Percentiles rank a stretch among this genome's conserved stretches.
phyloP scores from a whole-genome alignment of 64 coral and sea anemone genomes.

The Porites lutea region DNA sequence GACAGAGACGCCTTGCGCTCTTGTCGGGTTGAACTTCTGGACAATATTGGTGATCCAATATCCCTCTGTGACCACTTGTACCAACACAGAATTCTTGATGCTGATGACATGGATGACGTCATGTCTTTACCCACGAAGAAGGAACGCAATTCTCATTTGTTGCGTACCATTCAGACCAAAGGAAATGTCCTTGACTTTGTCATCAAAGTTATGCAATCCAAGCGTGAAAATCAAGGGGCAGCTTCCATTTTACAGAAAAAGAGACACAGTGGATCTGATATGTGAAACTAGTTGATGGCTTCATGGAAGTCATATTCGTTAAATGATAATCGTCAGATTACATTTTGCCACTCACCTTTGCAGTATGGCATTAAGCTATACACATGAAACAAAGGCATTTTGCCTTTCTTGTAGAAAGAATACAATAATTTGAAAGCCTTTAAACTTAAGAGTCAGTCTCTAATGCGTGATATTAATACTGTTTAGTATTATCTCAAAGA shows the following conservation, averaged over 20 bases:
- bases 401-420: no score
- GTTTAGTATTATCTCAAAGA: no score
- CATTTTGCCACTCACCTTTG: no score
- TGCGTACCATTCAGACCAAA: neutral
- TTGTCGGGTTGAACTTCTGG: neutral
- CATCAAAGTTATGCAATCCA: neutral
- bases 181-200: slow-evolving; percentile 32
- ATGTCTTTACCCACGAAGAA: neutral
- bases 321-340: no score
- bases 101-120: neutral
- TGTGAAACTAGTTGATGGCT: neutral
- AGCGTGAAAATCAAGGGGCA: slow-evolving; percentile 15
- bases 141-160: neutral
- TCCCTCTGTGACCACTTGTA: neutral
- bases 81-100: neutral
- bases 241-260: neutral
- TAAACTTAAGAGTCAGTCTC: no score
- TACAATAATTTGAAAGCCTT: no score
- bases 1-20: slow-evolving; percentile 1
- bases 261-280: neutral
- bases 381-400: no score
- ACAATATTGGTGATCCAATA: neutral
- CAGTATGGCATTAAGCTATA: no score
- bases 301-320: no score
- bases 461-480: no score